phyloP scores from a whole-genome alignment of 2,797 vertebrate genomes.

The Notamacropus eugenii region DNA sequence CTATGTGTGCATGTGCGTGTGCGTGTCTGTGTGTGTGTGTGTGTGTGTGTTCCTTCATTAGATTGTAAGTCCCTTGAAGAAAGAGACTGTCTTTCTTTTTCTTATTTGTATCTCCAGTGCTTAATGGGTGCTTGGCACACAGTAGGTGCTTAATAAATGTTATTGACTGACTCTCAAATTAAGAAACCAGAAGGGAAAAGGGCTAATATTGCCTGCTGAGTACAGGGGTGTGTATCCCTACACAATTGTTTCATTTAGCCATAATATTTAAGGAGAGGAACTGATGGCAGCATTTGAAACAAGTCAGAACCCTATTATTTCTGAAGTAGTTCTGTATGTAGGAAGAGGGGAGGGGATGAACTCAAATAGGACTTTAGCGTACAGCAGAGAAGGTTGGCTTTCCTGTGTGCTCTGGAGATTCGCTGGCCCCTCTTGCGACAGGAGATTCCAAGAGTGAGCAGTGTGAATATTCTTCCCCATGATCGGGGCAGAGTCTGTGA shows the following conservation, averaged over 20 bases:
- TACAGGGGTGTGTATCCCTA: not conserved
- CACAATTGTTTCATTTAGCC: not conserved
- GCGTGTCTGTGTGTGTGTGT: too few species aligned
- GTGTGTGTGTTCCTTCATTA: not conserved
- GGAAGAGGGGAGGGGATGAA: not conserved
- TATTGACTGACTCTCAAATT: not conserved
- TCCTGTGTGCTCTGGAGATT: not conserved
- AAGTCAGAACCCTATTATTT: not conserved
- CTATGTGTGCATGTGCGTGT: too few species aligned
- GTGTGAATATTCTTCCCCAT: not conserved
- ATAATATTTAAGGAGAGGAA: not conserved
- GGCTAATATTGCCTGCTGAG: not conserved
- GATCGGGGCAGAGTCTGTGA: not conserved
- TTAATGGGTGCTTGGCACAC: not conserved
- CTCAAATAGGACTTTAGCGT: not conserved
- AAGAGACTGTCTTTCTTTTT: not conserved
- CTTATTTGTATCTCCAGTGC: not conserved
- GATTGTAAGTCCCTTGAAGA: not conserved
- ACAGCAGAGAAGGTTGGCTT: not conserved
- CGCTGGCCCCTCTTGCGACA: not conserved
- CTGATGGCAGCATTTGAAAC: not conserved
- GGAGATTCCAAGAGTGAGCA: not conserved
- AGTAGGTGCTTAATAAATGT: not conserved
- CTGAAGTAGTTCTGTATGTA: not conserved
- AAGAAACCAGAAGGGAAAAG: not conserved